Percentiles rank a stretch among this genome's conserved stretches.
Evolutionary conservation across 2,888 invertebrate species (phyloP).

Genomic region (Andrena trimmerana): DNA sequence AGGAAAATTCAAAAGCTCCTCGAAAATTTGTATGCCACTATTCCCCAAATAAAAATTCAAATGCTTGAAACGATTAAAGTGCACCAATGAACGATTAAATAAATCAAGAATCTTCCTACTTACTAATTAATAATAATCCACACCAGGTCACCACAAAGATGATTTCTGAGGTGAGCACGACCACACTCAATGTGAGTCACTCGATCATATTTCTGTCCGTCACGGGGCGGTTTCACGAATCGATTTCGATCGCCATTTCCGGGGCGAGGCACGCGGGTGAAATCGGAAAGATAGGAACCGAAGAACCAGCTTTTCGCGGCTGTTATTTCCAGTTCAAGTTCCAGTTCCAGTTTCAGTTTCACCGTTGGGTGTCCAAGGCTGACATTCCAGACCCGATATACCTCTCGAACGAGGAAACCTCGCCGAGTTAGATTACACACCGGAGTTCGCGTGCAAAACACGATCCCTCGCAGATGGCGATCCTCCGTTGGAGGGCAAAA

Average conservation of each 20-base stretch:
- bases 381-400: constrained; percentile 49
- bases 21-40: no score
- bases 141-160: not conserved
- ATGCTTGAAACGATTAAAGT: no score
- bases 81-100: no score
- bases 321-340: constrained; percentile 53
- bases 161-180: not conserved
- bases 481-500: not conserved
- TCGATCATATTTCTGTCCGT: constrained; percentile 2
- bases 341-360: constrained; percentile 62
- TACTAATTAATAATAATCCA: constrained; percentile 14
- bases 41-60: no score
- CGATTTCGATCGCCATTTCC: constrained; percentile 58
- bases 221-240: constrained; percentile 33
- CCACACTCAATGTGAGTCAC: constrained; percentile 29
- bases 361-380: constrained; percentile 58
- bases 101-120: no score
- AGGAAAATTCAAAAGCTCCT: no score
- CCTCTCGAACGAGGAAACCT: constrained; percentile 53
- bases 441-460: constrained; percentile 56
- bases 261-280: constrained; percentile 25
- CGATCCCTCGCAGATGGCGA: constrained; percentile 24
- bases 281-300: constrained; percentile 49
- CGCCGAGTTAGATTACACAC: constrained; percentile 60
- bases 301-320: constrained; percentile 4